Conservation (phyloP, 2,888 invertebrate genomes). For the Papilio gigon region DNA sequence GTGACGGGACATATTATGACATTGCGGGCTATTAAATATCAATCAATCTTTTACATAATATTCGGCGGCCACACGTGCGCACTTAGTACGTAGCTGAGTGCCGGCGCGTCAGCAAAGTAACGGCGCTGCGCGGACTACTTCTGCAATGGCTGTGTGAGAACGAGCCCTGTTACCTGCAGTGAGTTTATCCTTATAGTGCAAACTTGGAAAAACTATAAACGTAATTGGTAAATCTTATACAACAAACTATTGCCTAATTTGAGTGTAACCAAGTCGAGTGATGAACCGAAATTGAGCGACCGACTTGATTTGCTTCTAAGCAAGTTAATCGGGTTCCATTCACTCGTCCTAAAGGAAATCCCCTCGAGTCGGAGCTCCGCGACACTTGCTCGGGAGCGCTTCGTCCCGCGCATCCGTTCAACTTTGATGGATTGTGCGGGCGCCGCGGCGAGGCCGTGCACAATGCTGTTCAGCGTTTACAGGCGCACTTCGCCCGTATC, state of each 20-base stretch:
- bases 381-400: not conserved
- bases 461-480: too few relatives aligned
- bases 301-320: not conserved
- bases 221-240: not conserved
- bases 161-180: too few relatives aligned
- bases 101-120: too few relatives aligned
- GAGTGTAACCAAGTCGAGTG: not conserved
- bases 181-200: not conserved
- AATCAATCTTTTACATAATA: conserved; percentile 17
- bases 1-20: not conserved
- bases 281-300: not conserved
- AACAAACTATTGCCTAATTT: not conserved
- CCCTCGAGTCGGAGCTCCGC: not conserved
- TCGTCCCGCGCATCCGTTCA: not conserved
- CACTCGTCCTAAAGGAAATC: not conserved
- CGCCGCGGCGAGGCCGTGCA: too few relatives aligned
- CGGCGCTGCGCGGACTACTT: too few relatives aligned
- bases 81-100: too few relatives aligned
- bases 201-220: not conserved
- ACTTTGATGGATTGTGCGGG: not conserved
- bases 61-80: not conserved
- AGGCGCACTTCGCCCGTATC: too few relatives aligned
- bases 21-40: conserved; percentile 2
- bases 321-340: not conserved
- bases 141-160: too few relatives aligned